These are phyloP conservation scores for Nycteola revayana DNA, from an alignment of 2,888 invertebrate species.

Conservation along the genomic window DNA sequence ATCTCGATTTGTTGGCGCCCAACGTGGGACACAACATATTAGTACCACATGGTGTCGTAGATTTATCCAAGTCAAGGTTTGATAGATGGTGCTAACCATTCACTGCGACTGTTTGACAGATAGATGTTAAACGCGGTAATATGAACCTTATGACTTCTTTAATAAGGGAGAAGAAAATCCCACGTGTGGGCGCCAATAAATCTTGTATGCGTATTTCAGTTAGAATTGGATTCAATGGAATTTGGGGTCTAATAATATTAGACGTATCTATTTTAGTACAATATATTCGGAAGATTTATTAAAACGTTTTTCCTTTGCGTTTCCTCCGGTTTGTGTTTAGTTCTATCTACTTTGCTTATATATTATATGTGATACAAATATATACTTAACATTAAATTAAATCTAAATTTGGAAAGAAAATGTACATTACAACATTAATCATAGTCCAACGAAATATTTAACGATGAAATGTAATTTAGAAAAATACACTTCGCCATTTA, in stretches of 20 bases:
- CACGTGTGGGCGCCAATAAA: conserved; percentile 27
- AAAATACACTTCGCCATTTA: too few species aligned
- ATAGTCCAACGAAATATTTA: too few species aligned
- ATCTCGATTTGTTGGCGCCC: conserved; percentile 32
- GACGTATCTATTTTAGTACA: conserved; percentile 1
- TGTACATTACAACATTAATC: too few species aligned
- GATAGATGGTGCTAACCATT: conserved; percentile 37
- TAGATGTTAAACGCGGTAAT: conserved; percentile 2
- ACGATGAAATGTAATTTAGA: too few species aligned
- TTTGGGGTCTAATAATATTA: conserved; percentile 22
- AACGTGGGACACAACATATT: conserved; percentile 36
- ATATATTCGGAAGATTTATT: too few species aligned
- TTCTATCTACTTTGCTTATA: too few species aligned
- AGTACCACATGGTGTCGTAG: conserved; percentile 37
- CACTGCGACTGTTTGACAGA: conserved; percentile 4
- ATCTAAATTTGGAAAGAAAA: too few species aligned
- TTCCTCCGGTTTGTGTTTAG: too few species aligned
- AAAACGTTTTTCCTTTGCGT: too few species aligned
- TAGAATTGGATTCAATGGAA: conserved; percentile 20
- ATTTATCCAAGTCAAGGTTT: conserved; percentile 45
- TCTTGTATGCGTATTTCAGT: conserved; percentile 19
- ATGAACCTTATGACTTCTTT: conserved; percentile 10
- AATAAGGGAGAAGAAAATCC: conserved; percentile 12
- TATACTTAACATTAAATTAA: too few species aligned
- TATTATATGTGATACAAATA: too few species aligned